Conservation (phyloP, 2,113 vertebrate species). For the Rhinolophus ferrumequinum region DNA sequence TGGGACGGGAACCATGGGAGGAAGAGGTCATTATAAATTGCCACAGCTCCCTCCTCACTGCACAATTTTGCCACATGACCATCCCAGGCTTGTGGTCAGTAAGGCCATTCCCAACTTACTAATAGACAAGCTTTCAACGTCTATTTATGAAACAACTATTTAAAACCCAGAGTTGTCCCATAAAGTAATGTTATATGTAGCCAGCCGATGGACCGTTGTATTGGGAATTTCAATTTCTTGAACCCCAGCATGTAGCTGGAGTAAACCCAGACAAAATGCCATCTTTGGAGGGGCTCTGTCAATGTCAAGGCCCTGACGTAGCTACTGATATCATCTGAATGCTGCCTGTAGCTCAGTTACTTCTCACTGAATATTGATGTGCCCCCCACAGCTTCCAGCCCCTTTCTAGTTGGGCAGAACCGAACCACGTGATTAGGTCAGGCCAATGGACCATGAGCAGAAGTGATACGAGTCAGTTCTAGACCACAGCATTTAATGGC, state of each 20-base stretch:
- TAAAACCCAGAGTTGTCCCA: neutral
- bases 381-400: neutral
- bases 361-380: neutral
- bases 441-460: neutral
- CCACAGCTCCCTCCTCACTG: neutral
- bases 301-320: neutral
- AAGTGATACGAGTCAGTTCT: neutral
- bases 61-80: neutral
- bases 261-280: neutral
- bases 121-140: neutral
- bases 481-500: neutral
- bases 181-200: neutral
- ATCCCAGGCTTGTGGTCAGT: neutral
- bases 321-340: neutral
- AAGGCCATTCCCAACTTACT: neutral
- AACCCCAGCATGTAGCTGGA: neutral
- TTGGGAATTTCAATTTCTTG: slow-evolving; percentile 29
- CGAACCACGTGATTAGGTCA: neutral
- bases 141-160: neutral
- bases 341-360: neutral
- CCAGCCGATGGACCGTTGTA: neutral
- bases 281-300: neutral
- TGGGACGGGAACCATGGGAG: neutral
- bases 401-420: neutral
- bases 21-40: neutral